A percentile compares a stretch with the other conserved stretches of the same genome.
phyloP scores from a whole-genome alignment of 2,797 vertebrate species.

The Zenarchopterus dispar region DNA sequence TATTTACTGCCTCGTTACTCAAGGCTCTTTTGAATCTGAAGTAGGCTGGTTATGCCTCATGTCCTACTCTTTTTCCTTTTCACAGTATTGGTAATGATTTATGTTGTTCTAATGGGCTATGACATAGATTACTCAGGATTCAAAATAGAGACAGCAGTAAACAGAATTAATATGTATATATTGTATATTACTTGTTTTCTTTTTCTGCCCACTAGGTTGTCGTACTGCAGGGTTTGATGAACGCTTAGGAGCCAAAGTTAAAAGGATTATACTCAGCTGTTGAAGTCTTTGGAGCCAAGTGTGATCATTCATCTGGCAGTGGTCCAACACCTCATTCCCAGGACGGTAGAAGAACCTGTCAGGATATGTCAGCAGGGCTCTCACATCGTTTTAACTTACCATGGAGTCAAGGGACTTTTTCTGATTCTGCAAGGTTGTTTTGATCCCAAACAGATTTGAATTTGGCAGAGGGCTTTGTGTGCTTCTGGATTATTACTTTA shows the following conservation, averaged over 20 bases:
- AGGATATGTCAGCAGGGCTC: slow-evolving; percentile 22
- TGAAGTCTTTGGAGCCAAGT: slow-evolving; percentile 50
- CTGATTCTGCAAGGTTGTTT: slow-evolving; percentile 11
- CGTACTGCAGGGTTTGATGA: slow-evolving; percentile 28
- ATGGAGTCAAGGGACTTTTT: slow-evolving; percentile 31
- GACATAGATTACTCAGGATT: too few relatives aligned
- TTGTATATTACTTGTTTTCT: background rate
- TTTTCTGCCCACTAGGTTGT: slow-evolving; percentile 37
- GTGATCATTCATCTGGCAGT: slow-evolving; percentile 45
- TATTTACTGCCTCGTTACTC: too few relatives aligned
- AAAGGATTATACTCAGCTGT: slow-evolving; percentile 73
- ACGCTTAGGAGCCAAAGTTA: slow-evolving; percentile 60
- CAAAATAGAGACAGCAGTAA: too few relatives aligned
- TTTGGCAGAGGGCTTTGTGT: slow-evolving; percentile 1
- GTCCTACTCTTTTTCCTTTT: too few relatives aligned
- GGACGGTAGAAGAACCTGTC: slow-evolving; percentile 31
- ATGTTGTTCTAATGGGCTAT: too few relatives aligned
- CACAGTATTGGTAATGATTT: too few relatives aligned
- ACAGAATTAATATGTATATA: too few relatives aligned
- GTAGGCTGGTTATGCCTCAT: too few relatives aligned
- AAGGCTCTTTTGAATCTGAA: too few relatives aligned
- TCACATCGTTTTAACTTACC: slow-evolving; percentile 6
- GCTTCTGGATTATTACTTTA: slow-evolving; percentile 8
- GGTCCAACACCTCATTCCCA: slow-evolving; percentile 2
- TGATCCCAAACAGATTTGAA: slow-evolving; percentile 8